Conservation (phyloP, 2,113 vertebrate genomes). For the Casuarius casuarius region DNA sequence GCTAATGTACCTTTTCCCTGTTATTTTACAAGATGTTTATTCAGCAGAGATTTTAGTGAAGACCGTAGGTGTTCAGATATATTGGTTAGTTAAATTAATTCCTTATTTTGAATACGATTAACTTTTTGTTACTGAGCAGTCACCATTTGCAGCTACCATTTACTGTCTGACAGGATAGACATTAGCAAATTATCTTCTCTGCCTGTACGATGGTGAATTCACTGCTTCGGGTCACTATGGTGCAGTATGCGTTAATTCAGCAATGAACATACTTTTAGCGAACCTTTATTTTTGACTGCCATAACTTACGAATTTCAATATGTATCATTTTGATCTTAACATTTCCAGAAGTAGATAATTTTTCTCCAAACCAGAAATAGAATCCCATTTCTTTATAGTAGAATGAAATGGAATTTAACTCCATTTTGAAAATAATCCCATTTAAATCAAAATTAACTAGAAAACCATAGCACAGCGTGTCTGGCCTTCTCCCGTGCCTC, state of each 20-base stretch:
- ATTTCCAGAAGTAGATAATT: not conserved
- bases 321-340: not conserved
- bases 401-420: not conserved
- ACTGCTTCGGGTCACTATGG: not conserved
- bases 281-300: not conserved
- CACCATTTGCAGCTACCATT: no score
- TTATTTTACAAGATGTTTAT: not conserved
- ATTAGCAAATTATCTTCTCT: not conserved
- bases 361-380: not conserved
- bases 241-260: not conserved
- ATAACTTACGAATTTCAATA: not conserved
- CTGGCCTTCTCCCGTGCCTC: not conserved
- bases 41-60: not conserved
- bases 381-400: not conserved
- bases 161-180: not conserved
- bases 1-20: not conserved
- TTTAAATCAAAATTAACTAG: not conserved
- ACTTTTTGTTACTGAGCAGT: not conserved
- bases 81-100: not conserved
- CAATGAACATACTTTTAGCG: accelerated
- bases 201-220: no score
- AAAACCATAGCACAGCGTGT: not conserved
- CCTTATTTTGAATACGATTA: not conserved
- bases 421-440: not conserved
- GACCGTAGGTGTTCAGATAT: not conserved